phyloP scores from a whole-genome alignment of 2,113 vertebrate genomes.

The Ranitomeya imitator region DNA sequence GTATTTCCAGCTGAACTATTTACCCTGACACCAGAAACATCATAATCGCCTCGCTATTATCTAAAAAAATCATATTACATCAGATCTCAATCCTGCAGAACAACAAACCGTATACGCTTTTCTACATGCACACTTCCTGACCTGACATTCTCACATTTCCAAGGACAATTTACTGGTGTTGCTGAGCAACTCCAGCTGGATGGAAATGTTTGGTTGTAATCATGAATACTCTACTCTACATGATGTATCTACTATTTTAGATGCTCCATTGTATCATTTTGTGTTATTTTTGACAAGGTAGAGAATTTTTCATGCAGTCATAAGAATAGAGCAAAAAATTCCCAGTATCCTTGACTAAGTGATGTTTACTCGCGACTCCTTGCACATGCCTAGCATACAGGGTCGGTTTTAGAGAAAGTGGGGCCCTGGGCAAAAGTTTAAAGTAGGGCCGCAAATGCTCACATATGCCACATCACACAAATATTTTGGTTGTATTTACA shows the following conservation, averaged over 20 bases:
- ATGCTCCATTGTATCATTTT: background rate
- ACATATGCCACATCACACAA: no score
- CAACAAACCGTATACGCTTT: background rate
- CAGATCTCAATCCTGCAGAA: background rate
- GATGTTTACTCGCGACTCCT: background rate
- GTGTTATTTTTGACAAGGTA: background rate
- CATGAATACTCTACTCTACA: background rate
- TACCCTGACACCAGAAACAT: background rate
- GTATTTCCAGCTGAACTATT: no score
- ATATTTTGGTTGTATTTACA: no score
- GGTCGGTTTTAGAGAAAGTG: no score
- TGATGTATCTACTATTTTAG: background rate
- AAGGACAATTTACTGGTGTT: slow-evolving; percentile 11
- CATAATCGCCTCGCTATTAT: background rate
- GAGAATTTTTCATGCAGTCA: background rate
- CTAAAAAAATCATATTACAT: background rate
- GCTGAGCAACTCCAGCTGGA: slow-evolving; percentile 16
- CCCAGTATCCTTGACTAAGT: background rate
- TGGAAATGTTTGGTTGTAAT: background rate
- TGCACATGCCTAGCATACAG: background rate
- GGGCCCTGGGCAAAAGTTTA: no score
- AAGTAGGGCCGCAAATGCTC: no score
- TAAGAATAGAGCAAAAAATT: background rate
- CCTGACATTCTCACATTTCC: slow-evolving; percentile 11
- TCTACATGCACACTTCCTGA: background rate